phyloP scores from a whole-genome alignment of 1,140 invertebrate genomes.

The Chelonus insularis region DNA sequence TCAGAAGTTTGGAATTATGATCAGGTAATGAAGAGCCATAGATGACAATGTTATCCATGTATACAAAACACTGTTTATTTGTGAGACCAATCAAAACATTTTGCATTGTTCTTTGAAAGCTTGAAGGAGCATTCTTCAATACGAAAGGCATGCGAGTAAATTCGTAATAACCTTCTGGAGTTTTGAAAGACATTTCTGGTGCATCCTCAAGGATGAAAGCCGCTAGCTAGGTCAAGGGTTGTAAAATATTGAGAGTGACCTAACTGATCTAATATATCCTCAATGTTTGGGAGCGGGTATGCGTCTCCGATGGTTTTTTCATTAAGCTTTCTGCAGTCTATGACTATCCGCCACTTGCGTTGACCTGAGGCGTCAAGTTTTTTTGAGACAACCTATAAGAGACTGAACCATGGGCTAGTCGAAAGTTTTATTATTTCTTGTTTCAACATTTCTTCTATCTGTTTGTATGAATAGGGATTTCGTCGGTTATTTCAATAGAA shows the following conservation, averaged over 20 bases:
- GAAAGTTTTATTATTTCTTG: constrained; percentile 9
- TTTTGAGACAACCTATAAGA: constrained; percentile 1
- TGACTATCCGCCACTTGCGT: constrained; percentile 17
- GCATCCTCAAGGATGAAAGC: constrained; percentile 6
- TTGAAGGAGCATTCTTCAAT: constrained; percentile 1
- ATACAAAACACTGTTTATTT: constrained; percentile 4
- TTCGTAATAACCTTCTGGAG: constrained; percentile 10
- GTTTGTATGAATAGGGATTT: constrained; percentile 15
- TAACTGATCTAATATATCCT: constrained; percentile 14
- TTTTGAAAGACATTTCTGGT: constrained; percentile 7
- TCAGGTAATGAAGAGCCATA: background rate
- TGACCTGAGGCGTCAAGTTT: constrained; percentile 1
- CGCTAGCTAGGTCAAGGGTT: constrained; percentile 5
- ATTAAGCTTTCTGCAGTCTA: constrained; percentile 9
- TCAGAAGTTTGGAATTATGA: background rate
- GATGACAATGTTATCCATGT: constrained; percentile 36
- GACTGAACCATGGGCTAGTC: constrained; percentile 13
- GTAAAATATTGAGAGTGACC: constrained; percentile 10
- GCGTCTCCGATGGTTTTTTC: constrained; percentile 6
- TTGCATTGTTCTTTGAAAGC: constrained; percentile 19
- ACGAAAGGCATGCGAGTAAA: constrained; percentile 11
- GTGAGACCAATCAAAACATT: background rate
- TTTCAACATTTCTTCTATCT: constrained; percentile 4
- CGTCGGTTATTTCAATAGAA: constrained; percentile 5
- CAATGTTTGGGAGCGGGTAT: no score